These are phyloP conservation scores for Elaphurus davidianus DNA, from an alignment of 2,113 vertebrate species.

Conservation along the genomic window DNA sequence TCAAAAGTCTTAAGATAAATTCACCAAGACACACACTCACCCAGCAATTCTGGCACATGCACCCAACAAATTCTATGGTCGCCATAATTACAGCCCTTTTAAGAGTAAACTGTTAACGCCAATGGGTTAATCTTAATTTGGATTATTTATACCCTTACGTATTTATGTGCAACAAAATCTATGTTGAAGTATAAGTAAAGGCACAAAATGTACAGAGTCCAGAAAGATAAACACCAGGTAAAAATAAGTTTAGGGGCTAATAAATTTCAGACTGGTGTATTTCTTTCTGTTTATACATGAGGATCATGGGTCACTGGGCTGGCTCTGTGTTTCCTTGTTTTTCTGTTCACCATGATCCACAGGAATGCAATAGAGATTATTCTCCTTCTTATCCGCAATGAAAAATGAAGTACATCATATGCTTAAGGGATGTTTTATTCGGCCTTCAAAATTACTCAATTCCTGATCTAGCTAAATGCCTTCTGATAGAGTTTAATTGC, in stretches of 20 bases:
- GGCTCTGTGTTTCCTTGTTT: not conserved
- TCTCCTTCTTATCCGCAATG: conserved; percentile 21
- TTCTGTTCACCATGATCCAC: conserved; percentile 19
- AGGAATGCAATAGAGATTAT: conserved; percentile 55
- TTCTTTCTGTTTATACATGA: not conserved
- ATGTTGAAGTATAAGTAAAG: not conserved
- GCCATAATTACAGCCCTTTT: not conserved
- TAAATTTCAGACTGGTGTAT: conserved; percentile 29
- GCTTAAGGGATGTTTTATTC: conserved; percentile 56
- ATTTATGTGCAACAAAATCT: not conserved
- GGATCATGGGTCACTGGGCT: conserved; percentile 23
- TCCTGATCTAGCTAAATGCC: conserved; percentile 48
- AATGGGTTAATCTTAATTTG: not conserved
- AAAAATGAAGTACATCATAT: conserved; percentile 42
- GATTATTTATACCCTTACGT: not conserved
- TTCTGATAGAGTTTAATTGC: conserved; percentile 40
- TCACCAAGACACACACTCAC: not conserved
- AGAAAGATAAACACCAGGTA: not conserved
- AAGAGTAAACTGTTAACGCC: not conserved
- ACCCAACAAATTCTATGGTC: not conserved
- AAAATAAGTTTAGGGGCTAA: conserved; percentile 48
- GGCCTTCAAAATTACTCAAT: conserved; percentile 7
- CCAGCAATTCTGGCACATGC: not conserved
- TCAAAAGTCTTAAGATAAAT: not conserved
- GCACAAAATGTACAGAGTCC: not conserved